Conservation (phyloP, 2,113 vertebrate species). For the Geothlypis trichas region DNA sequence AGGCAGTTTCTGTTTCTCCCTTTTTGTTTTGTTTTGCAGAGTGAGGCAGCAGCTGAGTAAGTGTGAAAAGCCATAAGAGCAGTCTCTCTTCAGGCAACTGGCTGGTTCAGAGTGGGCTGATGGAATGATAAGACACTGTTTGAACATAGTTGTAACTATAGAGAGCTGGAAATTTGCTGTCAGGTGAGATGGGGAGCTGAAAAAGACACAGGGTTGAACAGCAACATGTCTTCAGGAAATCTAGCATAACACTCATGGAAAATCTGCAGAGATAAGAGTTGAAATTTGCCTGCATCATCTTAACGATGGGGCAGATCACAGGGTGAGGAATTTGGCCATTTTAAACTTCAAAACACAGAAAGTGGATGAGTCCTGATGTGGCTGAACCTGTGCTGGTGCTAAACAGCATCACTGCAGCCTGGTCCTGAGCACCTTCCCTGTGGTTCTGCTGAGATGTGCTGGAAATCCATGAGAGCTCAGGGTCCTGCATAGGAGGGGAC, state of each 20-base stretch:
- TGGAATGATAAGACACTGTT: slow-evolving; percentile 7
- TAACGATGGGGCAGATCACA: background rate
- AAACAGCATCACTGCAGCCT: background rate
- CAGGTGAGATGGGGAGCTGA: background rate
- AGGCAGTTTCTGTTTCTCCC: background rate
- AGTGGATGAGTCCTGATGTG: background rate
- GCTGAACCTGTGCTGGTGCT: background rate
- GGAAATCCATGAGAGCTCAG: background rate
- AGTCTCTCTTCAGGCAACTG: slow-evolving; percentile 3
- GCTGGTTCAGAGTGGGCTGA: background rate
- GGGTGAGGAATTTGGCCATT: background rate
- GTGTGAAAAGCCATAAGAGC: background rate
- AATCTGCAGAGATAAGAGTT: background rate
- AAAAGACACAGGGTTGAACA: background rate
- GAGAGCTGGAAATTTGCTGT: background rate
- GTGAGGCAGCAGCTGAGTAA: background rate
- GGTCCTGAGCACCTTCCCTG: background rate
- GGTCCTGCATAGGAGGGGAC: accelerated
- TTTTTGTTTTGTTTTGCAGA: background rate
- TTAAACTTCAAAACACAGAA: background rate
- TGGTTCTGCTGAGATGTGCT: background rate
- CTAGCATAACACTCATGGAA: background rate
- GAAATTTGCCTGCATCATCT: background rate
- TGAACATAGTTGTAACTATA: slow-evolving; percentile 8
- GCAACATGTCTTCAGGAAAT: background rate